These are phyloP conservation scores for Stegostoma tigrinum DNA, from an alignment of 2,113 vertebrate genomes.

Conservation along the genomic window DNA sequence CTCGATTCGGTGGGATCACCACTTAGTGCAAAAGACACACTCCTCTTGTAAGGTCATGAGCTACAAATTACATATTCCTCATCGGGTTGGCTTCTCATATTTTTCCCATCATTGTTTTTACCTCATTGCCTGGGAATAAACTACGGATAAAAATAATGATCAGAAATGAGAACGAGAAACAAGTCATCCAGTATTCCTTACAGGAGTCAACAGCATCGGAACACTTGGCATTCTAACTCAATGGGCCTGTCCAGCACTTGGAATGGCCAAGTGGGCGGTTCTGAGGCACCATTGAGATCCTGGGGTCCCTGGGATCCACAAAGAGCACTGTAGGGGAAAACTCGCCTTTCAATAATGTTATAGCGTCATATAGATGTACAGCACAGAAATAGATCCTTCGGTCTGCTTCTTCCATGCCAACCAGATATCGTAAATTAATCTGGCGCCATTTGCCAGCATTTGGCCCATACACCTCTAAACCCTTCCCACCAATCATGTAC, in stretches of 20 bases:
- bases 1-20: background rate
- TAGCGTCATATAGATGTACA: too few species aligned
- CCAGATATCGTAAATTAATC: too few species aligned
- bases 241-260: too few species aligned
- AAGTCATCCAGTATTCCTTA: background rate
- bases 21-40: background rate
- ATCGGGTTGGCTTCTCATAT: background rate
- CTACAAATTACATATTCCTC: background rate
- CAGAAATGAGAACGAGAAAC: background rate
- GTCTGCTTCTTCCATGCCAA: too few species aligned
- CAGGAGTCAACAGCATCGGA: background rate
- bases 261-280: too few species aligned
- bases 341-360: too few species aligned
- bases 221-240: background rate
- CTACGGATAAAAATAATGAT: background rate
- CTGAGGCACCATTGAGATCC: background rate
- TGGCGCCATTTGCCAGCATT: too few species aligned
- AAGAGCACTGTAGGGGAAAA: background rate
- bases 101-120: background rate
- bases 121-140: background rate
- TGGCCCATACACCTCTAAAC: too few species aligned
- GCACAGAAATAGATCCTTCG: too few species aligned
- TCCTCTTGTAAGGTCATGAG: background rate
- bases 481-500: too few species aligned
- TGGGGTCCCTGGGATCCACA: background rate